phyloP scores from a whole-genome alignment of 2,888 invertebrate species.

The Plebejus anna region DNA sequence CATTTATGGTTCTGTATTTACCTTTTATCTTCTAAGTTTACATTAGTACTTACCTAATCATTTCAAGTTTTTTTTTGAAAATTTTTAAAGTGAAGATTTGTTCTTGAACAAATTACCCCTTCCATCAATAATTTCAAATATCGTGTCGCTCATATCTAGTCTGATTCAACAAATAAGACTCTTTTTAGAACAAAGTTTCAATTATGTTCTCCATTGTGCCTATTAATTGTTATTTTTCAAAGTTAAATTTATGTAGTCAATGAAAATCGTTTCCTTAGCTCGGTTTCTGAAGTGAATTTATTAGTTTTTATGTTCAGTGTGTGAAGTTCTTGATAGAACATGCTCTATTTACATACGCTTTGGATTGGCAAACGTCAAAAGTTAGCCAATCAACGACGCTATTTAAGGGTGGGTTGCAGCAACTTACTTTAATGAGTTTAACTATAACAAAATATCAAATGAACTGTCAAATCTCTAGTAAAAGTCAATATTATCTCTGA shows the following conservation, averaged over 20 bases:
- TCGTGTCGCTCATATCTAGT: background rate
- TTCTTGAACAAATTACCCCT: background rate
- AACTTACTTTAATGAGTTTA: too few relatives aligned
- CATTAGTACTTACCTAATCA: background rate
- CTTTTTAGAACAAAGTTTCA: background rate
- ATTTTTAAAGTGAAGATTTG: background rate
- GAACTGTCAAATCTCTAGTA: too few relatives aligned
- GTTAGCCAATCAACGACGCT: too few relatives aligned
- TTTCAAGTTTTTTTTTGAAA: background rate
- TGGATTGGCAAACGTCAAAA: too few relatives aligned
- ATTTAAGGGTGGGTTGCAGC: too few relatives aligned
- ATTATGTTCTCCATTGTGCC: constrained; percentile 58
- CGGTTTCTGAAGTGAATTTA: background rate
- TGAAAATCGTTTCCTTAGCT: background rate
- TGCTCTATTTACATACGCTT: too few relatives aligned
- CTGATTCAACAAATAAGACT: background rate
- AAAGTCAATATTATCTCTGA: too few relatives aligned
- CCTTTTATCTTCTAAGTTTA: background rate
- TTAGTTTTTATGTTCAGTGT: background rate
- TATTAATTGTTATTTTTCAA: constrained; percentile 54
- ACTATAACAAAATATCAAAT: too few relatives aligned
- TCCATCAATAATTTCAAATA: background rate
- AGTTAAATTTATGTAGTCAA: constrained; percentile 57
- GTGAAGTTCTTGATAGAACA: too few relatives aligned
- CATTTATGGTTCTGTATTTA: background rate